Conservation (phyloP, 2,113 vertebrate species). For the Puntigrus tetrazona region DNA sequence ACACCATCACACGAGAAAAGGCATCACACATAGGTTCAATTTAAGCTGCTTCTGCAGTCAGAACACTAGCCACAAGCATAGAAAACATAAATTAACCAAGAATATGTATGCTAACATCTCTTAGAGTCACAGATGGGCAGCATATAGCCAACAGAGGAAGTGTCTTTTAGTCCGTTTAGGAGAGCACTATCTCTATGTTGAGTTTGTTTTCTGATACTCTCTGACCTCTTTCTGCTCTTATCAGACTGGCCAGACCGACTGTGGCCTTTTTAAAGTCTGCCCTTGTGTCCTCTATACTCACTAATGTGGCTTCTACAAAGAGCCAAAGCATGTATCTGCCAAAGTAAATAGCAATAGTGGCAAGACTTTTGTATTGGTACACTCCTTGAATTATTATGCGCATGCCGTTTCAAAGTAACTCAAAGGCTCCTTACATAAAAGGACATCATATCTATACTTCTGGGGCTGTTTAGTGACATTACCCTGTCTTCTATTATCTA, state of each 20-base stretch:
- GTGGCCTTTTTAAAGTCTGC: constrained; percentile 12
- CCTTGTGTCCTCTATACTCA: background rate
- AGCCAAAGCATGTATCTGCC: constrained; percentile 25
- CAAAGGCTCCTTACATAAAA: background rate
- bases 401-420: background rate
- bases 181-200: constrained; percentile 33
- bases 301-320: constrained; percentile 15
- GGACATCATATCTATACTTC: background rate
- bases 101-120: constrained; percentile 7
- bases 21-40: background rate
- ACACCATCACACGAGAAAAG: background rate
- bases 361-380: too few species aligned
- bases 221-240: constrained; percentile 47
- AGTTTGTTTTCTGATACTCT: constrained; percentile 41
- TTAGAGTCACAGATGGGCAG: background rate
- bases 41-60: background rate
- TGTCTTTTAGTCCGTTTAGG: background rate
- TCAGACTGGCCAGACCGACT: constrained; percentile 47
- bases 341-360: background rate
- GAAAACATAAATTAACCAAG: background rate
- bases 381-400: background rate
- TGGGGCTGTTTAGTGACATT: background rate
- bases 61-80: constrained; percentile 14
- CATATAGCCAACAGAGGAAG: background rate
- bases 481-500: background rate